phyloP scores from a whole-genome alignment of 2,888 invertebrate species.

The Orchesellides sinensis region DNA sequence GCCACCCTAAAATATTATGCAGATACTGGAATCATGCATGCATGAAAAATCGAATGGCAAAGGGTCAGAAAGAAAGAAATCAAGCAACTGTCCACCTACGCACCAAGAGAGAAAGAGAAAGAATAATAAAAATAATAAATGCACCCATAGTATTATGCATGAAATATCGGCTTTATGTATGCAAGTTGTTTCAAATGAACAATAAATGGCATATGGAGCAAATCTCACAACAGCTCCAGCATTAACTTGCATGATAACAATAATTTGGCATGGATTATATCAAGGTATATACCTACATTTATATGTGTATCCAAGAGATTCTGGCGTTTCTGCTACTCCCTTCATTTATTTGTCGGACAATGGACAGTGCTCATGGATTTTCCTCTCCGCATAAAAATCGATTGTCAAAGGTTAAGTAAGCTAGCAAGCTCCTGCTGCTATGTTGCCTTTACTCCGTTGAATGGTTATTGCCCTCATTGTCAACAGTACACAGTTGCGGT shows the following conservation, averaged over 20 bases:
- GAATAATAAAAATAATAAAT: not conserved
- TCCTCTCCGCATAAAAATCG: constrained; percentile 46
- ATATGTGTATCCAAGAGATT: not conserved
- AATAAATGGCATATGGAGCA: constrained; percentile 50
- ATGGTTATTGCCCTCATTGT: constrained; percentile 27
- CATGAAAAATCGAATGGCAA: not conserved
- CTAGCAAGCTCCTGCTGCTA: constrained; percentile 15
- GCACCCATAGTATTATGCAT: not conserved
- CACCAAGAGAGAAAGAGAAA: not conserved
- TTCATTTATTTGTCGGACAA: constrained; percentile 13
- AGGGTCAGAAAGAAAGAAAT: constrained; percentile 48
- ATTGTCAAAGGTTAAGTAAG: constrained; percentile 57
- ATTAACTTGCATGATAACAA: not conserved
- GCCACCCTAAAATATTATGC: too few relatives aligned
- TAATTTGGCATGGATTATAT: constrained; percentile 14
- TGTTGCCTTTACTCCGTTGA: constrained; percentile 12
- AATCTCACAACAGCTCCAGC: not conserved
- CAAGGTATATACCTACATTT: not conserved
- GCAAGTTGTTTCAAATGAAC: constrained; percentile 4
- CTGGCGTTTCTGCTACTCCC: constrained; percentile 8
- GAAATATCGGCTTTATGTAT: not conserved
- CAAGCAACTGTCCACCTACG: constrained; percentile 37
- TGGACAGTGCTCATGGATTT: constrained; percentile 42
- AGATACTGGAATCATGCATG: constrained; percentile 7
- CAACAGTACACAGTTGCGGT: not conserved